These are phyloP conservation scores for Poecile atricapillus DNA, from an alignment of 2,113 vertebrate species.

Conservation along the genomic window DNA sequence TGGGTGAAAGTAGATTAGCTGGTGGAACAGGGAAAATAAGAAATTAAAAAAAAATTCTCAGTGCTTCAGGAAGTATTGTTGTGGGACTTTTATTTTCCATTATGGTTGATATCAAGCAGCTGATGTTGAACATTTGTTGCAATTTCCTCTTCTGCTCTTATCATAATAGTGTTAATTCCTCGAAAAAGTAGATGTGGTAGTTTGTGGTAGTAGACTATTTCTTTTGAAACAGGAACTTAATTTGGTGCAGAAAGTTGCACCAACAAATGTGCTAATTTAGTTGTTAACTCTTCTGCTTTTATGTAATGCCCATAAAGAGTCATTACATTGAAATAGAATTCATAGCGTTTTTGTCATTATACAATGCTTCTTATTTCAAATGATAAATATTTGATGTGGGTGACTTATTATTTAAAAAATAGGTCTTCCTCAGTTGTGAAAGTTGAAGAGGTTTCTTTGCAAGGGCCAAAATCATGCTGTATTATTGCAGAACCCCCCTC, in stretches of 20 bases:
- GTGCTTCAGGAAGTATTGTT: neutral
- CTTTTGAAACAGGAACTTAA: neutral
- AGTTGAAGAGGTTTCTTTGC: neutral
- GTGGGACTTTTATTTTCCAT: neutral
- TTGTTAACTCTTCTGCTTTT: neutral
- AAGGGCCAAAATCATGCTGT: neutral
- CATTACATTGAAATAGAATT: neutral
- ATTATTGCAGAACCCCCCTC: neutral
- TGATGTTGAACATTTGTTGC: neutral
- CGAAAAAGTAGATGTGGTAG: neutral
- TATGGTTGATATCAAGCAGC: neutral
- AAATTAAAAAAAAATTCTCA: neutral
- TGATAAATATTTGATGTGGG: neutral
- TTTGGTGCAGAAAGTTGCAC: neutral
- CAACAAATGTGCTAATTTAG: neutral
- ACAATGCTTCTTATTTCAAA: neutral
- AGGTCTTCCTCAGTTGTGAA: neutral
- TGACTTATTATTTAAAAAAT: neutral
- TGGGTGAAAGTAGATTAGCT: neutral
- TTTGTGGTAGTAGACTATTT: neutral
- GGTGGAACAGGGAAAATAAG: neutral
- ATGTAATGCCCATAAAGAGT: neutral
- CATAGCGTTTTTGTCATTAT: neutral
- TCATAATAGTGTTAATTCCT: neutral
- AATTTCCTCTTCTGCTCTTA: neutral